A percentile compares a stretch with the other conserved stretches of the same genome.
Conservation (phyloP, 1,140 invertebrate genomes). For the Zaprionus ghesquierei region DNA sequence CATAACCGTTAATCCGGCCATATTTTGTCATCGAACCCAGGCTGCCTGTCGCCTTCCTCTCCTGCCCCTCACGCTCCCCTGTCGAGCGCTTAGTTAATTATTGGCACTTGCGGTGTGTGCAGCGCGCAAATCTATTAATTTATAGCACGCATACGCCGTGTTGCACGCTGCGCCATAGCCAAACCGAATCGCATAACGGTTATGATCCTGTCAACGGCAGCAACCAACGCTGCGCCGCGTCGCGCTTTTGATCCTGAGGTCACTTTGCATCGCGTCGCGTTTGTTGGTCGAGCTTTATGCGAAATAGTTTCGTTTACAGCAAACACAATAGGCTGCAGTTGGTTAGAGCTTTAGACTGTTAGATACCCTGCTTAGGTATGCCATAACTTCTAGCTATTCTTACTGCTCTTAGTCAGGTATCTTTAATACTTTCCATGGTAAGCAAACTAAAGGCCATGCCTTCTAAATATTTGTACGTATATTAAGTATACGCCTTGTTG, state of each 20-base stretch:
- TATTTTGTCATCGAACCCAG: constrained; percentile 31
- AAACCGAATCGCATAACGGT: constrained; percentile 40
- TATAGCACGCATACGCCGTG: constrained; percentile 45
- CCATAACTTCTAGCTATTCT: too few species aligned
- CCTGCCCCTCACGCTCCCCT: neutral
- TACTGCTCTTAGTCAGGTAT: too few species aligned
- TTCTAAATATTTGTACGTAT: too few species aligned
- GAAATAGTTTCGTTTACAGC: constrained; percentile 2
- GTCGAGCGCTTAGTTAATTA: constrained; percentile 63
- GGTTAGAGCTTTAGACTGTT: too few species aligned
- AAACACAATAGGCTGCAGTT: too few species aligned
- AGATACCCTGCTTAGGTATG: too few species aligned
- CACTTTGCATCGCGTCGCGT: neutral
- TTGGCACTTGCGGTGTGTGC: constrained; percentile 49
- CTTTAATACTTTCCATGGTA: too few species aligned
- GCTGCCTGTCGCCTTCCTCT: neutral
- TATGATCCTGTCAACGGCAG: constrained; percentile 27
- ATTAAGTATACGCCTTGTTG: too few species aligned
- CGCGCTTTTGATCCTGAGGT: constrained; percentile 11
- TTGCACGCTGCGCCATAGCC: neutral
- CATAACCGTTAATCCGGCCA: constrained; percentile 21
- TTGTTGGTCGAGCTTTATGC: neutral
- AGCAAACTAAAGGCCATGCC: too few species aligned
- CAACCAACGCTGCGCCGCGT: constrained; percentile 7
- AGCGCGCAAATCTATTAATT: constrained; percentile 62